phyloP scores from a whole-genome alignment of 2,888 invertebrate species.

The Caradrina clavipalpis region DNA sequence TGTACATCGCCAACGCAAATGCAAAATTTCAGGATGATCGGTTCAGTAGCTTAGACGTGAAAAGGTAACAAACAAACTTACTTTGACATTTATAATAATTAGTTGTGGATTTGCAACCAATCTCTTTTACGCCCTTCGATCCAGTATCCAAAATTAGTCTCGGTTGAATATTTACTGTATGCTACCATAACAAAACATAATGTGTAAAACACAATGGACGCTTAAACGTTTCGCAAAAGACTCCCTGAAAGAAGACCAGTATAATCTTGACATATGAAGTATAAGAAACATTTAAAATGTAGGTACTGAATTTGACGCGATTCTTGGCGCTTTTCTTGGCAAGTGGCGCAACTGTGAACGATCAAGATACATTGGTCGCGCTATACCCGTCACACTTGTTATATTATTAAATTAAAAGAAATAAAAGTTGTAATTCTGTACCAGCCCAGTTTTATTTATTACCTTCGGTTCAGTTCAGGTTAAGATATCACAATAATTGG shows the following conservation, averaged over 20 bases:
- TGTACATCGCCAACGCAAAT: too few relatives aligned
- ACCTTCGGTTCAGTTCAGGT: conserved; percentile 23
- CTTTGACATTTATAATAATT: too few relatives aligned
- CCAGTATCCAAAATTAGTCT: conserved; percentile 7
- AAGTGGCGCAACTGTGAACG: not conserved
- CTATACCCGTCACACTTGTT: conserved; percentile 12
- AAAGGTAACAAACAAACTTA: too few relatives aligned
- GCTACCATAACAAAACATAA: conserved; percentile 19
- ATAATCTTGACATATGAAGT: conserved; percentile 1
- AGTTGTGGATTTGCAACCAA: not conserved
- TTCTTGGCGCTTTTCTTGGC: not conserved
- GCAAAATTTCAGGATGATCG: too few relatives aligned
- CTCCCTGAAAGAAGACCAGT: not conserved
- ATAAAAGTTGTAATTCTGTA: conserved; percentile 26
- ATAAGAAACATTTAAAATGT: not conserved
- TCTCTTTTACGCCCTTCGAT: not conserved
- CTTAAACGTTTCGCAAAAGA: not conserved
- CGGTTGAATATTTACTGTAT: conserved; percentile 6
- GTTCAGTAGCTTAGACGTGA: too few relatives aligned
- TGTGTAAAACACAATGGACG: conserved; percentile 12
- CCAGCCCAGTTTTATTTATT: conserved; percentile 48
- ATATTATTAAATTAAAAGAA: conserved; percentile 37
- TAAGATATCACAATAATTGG: conserved; percentile 59
- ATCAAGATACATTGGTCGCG: conserved; percentile 1
- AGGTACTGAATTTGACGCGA: not conserved